Base-by-base conservation (phyloP, 2,888 invertebrate species). In the Ormyrus nitidulus region DNA sequence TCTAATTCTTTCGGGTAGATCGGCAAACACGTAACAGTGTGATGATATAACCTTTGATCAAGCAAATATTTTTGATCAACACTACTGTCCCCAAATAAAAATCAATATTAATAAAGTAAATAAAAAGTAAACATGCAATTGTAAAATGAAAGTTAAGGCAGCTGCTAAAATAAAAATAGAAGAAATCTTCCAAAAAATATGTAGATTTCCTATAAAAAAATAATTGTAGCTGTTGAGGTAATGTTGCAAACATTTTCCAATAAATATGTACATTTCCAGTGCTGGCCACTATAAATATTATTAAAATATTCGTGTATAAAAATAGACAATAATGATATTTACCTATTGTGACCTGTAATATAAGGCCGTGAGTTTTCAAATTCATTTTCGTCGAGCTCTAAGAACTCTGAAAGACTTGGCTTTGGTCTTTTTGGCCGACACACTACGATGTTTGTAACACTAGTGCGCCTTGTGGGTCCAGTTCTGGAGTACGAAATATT, bases 1-100 rank as follows among this genome's bases (percentile, higher is more conserved):
- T 98, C 98, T 88, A 98, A 93, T 91, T 98, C 98, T 90, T 97
- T 97, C 9, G 98, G 98, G 91, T 96, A 96, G 74, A 99, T 96
- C 0, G 98, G 98, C 73, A 98, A 93, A 90, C 97, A 97, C 0
- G 98, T 98, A 79, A 96, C 96, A 0, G 98, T 98, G 90, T 98
- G 98, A 89, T 98, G 98, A 91, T 99, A 99, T 56, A 97, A 91
- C 88, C 98, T 95, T 90, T 3, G 90, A 78, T 69, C 4, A 72
- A n/a, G 64, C 44, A 44, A 51, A 68, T 53, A 65, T n/a, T 68
- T n/a, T 65, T 49, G 59, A 71, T 44, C 2, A 8, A 66, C 53
- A 65, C 58, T 48, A 59, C 56, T 65, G 8, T 6, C 13, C 51
- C 11, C 44, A 65, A 48, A 9, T 8, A 69, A 62, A 69, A 34